A percentile compares a stretch with the other conserved stretches of the same genome.
Evolutionary conservation across 1,140 invertebrate species (phyloP).

Genomic region (Procambarus clarkii): DNA sequence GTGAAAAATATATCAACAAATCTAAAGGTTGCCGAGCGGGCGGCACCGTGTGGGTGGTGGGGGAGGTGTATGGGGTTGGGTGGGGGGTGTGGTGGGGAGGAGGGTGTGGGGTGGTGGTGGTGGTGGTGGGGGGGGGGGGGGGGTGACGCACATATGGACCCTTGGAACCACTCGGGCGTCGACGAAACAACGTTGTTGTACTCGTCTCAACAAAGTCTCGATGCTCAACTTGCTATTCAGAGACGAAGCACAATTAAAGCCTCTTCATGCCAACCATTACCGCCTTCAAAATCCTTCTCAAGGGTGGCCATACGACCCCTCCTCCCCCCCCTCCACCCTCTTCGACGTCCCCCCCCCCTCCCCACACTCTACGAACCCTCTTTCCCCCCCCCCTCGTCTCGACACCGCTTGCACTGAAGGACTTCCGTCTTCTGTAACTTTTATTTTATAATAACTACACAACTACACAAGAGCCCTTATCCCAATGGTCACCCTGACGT

Average conservation of each 20-base stretch:
- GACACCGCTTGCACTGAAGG: slow-evolving; percentile 14
- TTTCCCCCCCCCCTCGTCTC: not conserved
- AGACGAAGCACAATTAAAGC: slow-evolving; percentile 48
- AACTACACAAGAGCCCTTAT: slow-evolving; percentile 52
- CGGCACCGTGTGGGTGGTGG: too few relatives aligned
- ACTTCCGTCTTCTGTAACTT: slow-evolving; percentile 55
- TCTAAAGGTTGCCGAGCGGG: too few relatives aligned
- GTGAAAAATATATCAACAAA: too few relatives aligned
- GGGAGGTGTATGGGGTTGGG: too few relatives aligned
- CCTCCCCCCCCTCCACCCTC: too few relatives aligned
- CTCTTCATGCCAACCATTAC: slow-evolving; percentile 61
- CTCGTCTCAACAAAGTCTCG: slow-evolving; percentile 28
- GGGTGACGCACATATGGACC: not conserved
- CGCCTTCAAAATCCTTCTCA: slow-evolving; percentile 49
- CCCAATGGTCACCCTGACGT: slow-evolving; percentile 2
- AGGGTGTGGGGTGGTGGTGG: too few relatives aligned
- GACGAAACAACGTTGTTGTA: slow-evolving; percentile 4
- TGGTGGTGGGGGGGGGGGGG: too few relatives aligned
- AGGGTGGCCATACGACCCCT: slow-evolving; percentile 46
- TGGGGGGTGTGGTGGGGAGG: too few relatives aligned
- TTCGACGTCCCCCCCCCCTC: too few relatives aligned
- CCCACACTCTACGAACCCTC: too few relatives aligned
- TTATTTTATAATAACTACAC: too few relatives aligned
- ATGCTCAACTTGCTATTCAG: slow-evolving; percentile 65
- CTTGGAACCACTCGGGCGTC: not conserved